Base-by-base conservation (phyloP, 2,113 vertebrate species). In the Falco punctatus region DNA sequence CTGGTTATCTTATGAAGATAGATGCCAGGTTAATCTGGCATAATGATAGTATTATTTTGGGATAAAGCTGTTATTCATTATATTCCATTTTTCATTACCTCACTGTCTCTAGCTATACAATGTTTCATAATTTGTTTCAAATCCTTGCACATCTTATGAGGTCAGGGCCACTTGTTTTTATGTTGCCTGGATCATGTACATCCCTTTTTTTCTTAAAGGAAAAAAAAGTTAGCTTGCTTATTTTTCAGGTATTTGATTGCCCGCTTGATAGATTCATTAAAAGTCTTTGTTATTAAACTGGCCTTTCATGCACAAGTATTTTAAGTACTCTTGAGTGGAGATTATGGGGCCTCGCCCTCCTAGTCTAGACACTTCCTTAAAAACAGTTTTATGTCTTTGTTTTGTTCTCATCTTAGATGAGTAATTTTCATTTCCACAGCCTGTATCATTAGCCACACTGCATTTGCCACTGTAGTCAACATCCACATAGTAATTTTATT, bases 401-500 rank as follows among this genome's bases (percentile, higher is more conserved):
- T 94, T 96, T 91, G 57, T 64, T 82, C 87, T 91, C 54, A 61
- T 91, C 57, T 79, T 69, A 44, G 57, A 87, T 87, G 90, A 97
- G 35, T 94, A 92, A 90, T 95, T 91, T 90, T 85, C 27, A 82
- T 89, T 91, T 84, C 77, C 73, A 79, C 52, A 65, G 78, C 52
- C 44, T 4, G 6, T 77, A 54, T 87, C 87, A 94, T 95, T 91
- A 94, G 19, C 61, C 40, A 75, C 58, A 85, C 46, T 85, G 90
- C 66, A 80, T 94, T 96, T 91, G 40, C 78, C 82, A 22, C 61
- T 88, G 26, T 80, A 91, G 81, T 94, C 84, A 94, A 48, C 61
- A 91, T 82, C 70, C 17, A 46, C 35, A 66, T 88, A 94, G 82
- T 93, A 85, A 87, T 94, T 97, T 94, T 91, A 33, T 28, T 96